A percentile compares a stretch with the other conserved stretches of the same genome.
phyloP scores from a whole-genome alignment of 2,888 invertebrate species.

The Tipula vernalis region DNA sequence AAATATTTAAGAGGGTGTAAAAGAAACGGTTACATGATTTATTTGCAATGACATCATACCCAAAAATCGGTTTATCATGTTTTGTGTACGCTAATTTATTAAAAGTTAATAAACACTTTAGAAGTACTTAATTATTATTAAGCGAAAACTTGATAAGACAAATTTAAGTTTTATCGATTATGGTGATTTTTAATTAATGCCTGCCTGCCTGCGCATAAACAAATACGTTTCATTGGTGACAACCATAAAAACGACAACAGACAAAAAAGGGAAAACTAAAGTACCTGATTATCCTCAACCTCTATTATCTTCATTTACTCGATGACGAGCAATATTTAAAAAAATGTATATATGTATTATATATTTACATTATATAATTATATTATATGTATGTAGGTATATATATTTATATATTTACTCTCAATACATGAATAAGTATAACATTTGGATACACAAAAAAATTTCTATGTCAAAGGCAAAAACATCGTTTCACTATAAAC shows the following conservation, averaged over 20 bases:
- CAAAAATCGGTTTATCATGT: neutral
- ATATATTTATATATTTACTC: neutral
- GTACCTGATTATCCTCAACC: neutral
- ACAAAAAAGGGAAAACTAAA: neutral
- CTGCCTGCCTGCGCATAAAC: neutral
- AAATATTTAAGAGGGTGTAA: neutral
- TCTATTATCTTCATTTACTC: neutral
- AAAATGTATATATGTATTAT: neutral
- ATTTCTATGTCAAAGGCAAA: neutral
- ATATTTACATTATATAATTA: neutral
- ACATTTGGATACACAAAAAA: neutral
- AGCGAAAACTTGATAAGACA: neutral
- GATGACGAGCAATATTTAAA: neutral
- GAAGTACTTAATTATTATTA: neutral
- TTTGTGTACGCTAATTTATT: neutral
- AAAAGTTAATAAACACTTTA: neutral
- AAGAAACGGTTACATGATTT: neutral
- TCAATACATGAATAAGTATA: neutral
- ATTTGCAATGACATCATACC: neutral
- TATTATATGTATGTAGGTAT: neutral
- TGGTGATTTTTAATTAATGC: neutral
- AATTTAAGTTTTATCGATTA: neutral
- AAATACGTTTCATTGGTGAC: neutral
- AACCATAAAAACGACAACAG: neutral
- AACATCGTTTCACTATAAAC: neutral